phyloP scores from a whole-genome alignment of 23 tunicate genomes.

The Trididemnum miniatum region DNA sequence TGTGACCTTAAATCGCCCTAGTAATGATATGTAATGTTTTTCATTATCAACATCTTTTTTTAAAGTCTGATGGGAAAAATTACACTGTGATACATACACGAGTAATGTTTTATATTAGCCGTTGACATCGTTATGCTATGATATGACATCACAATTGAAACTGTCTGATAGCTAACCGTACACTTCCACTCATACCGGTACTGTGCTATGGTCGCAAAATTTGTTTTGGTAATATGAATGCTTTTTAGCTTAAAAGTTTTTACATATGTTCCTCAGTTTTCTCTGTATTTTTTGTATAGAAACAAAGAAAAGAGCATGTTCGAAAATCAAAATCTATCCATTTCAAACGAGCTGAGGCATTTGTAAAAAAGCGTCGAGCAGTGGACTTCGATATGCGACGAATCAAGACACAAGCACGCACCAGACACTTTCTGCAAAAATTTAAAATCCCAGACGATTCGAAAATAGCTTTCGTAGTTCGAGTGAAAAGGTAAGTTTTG shows the following conservation, averaged over 20 bases:
- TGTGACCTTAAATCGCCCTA: too few relatives aligned
- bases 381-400: background rate
- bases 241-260: too few relatives aligned
- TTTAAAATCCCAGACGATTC: constrained; percentile 69
- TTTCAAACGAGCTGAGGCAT: constrained; percentile 13
- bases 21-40: too few relatives aligned
- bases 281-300: background rate
- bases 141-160: too few relatives aligned
- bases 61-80: too few relatives aligned
- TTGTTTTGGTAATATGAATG: background rate
- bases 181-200: too few relatives aligned
- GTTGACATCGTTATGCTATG: too few relatives aligned
- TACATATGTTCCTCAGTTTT: background rate
- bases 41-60: too few relatives aligned
- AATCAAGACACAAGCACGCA: background rate
- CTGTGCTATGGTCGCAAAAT: background rate
- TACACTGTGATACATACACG: too few relatives aligned
- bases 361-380: background rate
- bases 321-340: background rate
- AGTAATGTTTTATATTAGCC: too few relatives aligned
- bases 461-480: constrained; percentile 88
- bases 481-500: constrained; percentile 85
- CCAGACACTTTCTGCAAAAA: too few relatives aligned
- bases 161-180: too few relatives aligned
- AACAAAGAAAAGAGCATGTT: background rate